Conservation (phyloP, 23 tunicate species). For the Ascidia mentula region DNA sequence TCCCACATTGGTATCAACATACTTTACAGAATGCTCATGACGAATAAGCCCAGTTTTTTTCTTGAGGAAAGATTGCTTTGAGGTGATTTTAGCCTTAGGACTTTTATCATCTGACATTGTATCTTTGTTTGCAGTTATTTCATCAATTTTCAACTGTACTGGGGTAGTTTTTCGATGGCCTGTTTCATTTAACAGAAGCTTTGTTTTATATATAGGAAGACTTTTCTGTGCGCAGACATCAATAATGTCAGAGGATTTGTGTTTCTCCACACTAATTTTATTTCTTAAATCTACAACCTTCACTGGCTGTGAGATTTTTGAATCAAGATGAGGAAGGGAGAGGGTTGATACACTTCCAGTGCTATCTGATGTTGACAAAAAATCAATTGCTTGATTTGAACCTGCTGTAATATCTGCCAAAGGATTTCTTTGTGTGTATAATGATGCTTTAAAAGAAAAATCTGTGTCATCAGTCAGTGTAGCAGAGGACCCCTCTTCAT, state of each 20-base stretch:
- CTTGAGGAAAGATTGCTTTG: conserved; percentile 35
- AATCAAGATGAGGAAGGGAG: background rate
- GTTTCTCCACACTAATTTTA: background rate
- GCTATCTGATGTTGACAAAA: background rate
- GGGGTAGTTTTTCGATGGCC: conserved; percentile 46
- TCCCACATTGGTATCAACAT: conserved; percentile 7
- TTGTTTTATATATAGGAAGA: conserved; percentile 10
- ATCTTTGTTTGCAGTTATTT: conserved; percentile 26
- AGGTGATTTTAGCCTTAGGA: background rate
- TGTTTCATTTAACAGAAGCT: background rate
- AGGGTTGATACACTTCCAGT: background rate
- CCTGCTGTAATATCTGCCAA: conserved; percentile 73
- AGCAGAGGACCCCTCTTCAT: conserved; percentile 31
- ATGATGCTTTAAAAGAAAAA: conserved; percentile 57
- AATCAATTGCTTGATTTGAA: conserved; percentile 25
- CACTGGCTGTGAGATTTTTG: background rate
- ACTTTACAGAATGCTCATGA: conserved; percentile 62
- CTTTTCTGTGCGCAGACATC: background rate
- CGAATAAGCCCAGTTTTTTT: conserved; percentile 64
- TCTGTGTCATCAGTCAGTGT: conserved; percentile 42
- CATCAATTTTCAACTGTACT: conserved; percentile 44
- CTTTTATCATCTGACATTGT: background rate
- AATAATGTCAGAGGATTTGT: background rate
- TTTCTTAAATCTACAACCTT: background rate
- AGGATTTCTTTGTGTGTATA: conserved; percentile 73